Evolutionary conservation across 2,888 invertebrate genomes (phyloP), one percentile per base, ranked within the genome.

Genomic region (Halocaridina rubra): DNA sequence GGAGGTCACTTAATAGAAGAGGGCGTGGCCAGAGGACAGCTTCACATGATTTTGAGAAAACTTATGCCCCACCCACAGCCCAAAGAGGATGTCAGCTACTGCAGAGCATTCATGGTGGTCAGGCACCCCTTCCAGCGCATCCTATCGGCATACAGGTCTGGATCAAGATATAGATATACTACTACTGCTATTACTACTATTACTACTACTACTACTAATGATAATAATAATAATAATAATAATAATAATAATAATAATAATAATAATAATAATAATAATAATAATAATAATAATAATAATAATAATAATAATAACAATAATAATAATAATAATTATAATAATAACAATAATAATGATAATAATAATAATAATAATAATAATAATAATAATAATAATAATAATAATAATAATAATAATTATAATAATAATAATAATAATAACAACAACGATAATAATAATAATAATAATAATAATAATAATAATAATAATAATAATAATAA

Each of bases 71-170:
- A 30, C 3, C 85, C 80, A 7, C 19, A 16, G 4, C 33, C 59
- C 1, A 24, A 33, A 0, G 85, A 85, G 72, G 81, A 76, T 53
- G 24, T 76, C 32, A 8, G 53, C 5, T 8, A 22, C 24, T 76
- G 46, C 76, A 67, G 33, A 10, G 30, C 81, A 24, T 84, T 87
- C 27, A 74, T 87, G 81, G 74, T 79, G 16, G 78, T 87, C 74
- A 84, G 87, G 29, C 87, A 87, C 59, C 87, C 87, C 22, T 85
- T 87, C 69, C 77, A 77, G 4, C 84, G 87, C 53, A 53, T 87
- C 24, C 79, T 87, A 3, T 87, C 87, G 27, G 87, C 87, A 22
- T 87, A 81, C 69, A 87, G 87, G 87, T 87, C 19, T 3, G 53
- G 16, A 53, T 53, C 13, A 16, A 53, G 13, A 53, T 53, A 53